Evolutionary conservation across 2,113 vertebrate genomes (phyloP).

Genomic region (Athene cunicularia): DNA sequence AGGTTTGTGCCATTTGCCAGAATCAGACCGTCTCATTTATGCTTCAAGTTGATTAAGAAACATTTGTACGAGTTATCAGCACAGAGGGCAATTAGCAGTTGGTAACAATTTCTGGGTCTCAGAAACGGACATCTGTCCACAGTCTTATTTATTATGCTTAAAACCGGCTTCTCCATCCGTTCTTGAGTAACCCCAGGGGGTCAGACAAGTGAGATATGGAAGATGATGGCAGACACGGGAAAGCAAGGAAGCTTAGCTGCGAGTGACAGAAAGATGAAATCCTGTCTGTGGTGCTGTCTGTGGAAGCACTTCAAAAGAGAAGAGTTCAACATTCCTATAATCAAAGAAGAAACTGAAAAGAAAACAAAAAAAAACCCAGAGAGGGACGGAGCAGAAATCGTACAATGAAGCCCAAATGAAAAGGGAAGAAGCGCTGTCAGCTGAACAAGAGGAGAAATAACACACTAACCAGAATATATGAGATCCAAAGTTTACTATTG

Average conservation of each 20-base stretch:
- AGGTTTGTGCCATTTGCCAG: not conserved
- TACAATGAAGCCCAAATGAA: not conserved
- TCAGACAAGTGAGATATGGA: not conserved
- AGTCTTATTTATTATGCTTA: not conserved
- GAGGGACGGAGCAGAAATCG: not conserved
- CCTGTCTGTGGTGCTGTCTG: not conserved
- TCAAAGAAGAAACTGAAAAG: not conserved
- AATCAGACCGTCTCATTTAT: not conserved
- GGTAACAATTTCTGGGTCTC: not conserved
- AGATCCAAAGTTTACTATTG: not conserved
- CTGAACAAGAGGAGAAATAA: not conserved
- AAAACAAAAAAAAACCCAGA: not conserved
- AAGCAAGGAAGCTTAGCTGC: not conserved
- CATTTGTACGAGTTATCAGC: not conserved
- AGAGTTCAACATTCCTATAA: not conserved
- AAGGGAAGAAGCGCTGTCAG: not conserved
- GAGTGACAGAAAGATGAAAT: not conserved
- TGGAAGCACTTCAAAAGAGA: not conserved
- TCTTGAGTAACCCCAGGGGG: not conserved
- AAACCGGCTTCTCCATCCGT: not conserved
- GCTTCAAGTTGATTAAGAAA: not conserved
- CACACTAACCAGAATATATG: not conserved
- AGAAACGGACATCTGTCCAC: not conserved
- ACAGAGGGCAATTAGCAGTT: not conserved
- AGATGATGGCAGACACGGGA: not conserved